These are phyloP conservation scores for Megaustenia siamemsis DNA, from an alignment of 2,888 invertebrate genomes.

Conservation along the genomic window DNA sequence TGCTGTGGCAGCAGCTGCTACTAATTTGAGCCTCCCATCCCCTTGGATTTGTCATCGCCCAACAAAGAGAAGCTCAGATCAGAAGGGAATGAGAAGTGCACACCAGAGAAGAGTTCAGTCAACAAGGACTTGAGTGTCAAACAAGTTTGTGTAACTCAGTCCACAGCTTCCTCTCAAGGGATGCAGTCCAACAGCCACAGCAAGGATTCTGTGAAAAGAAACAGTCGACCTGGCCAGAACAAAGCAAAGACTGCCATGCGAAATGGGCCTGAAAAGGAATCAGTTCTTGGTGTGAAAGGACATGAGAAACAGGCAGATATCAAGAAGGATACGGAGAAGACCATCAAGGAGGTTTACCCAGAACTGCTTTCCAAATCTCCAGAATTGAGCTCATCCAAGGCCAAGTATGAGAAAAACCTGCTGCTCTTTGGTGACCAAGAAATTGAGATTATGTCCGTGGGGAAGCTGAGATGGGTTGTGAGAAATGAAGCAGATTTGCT, in stretches of 20 bases:
- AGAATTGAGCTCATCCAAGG: slow-evolving; percentile 29
- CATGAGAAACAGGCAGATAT: slow-evolving; percentile 16
- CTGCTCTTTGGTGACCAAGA: slow-evolving; percentile 72
- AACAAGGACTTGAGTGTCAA: slow-evolving; percentile 18
- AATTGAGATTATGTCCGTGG: slow-evolving; percentile 74
- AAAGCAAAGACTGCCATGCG: neutral
- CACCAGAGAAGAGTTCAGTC: neutral
- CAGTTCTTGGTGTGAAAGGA: neutral
- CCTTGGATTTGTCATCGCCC: slow-evolving; percentile 67
- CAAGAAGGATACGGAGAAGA: slow-evolving; percentile 21
- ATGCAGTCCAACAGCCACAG: neutral
- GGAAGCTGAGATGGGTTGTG: slow-evolving; percentile 74
- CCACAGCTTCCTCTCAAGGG: neutral
- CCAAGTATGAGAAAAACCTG: slow-evolving; percentile 70
- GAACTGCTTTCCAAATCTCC: slow-evolving; percentile 10
- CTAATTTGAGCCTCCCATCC: slow-evolving; percentile 64
- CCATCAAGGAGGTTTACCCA: slow-evolving; percentile 13
- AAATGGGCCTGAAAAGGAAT: slow-evolving; percentile 17
- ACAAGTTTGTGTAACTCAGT: neutral
- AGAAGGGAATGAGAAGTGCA: slow-evolving; percentile 36
- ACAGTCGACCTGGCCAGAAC: neutral
- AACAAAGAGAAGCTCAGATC: slow-evolving; percentile 61
- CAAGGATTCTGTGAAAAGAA: slow-evolving; percentile 22
- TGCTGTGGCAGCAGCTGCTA: slow-evolving; percentile 53
- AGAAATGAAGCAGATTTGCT: slow-evolving; percentile 71